Evolutionary conservation across 2,797 vertebrate genomes (phyloP), one percentile per base, ranked within the genome.

Genomic region (Rallus crepitans): DNA sequence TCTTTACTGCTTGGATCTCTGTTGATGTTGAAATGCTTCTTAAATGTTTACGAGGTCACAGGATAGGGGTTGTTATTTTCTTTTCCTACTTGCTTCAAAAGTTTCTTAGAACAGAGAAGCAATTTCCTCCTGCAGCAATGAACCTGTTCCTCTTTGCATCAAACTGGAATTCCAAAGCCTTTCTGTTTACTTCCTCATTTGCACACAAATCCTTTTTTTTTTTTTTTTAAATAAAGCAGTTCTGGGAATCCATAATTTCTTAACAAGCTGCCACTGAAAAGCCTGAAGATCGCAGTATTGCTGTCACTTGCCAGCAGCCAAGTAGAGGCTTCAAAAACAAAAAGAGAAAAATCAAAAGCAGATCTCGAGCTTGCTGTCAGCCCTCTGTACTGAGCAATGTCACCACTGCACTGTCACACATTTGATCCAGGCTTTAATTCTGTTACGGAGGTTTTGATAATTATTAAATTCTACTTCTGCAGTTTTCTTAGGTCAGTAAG

Each of bases 111-210:
- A 40, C 68, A 60, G 33, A 30, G 70, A 82, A 90, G 69, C 23
- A 24, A 63, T 63, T 88, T 96, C 79, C 69, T 92, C 82, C 94
- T 63, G 66, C 77, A 78, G 70, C 30, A 61, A 11, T 8, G 47
- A 85, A 86, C 15, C 33, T 65, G 69, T 45, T 92, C 65, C 82
- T 81, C 92, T 80, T 80, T 56, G 59, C 48, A 87, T 7, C 13
- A 16, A 14, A 17, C 47, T 83, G 69, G 57, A 94, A 94, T 90
- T 72, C 84, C 94, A 70, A 76, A 79, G 87, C 50, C 55, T 56
- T 70, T 88, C 88, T 93, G 87, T 91, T 91, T 76, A 61, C n/a
- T 86, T 85, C 82, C 91, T 91, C 55, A 63, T 96, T 79, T 88
- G 66, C 87, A 89, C 55, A 91, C 65, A 83, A 77, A 9, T 21